phyloP scores from a whole-genome alignment of 2,113 vertebrate species.

The Gobiocypris rarus region DNA sequence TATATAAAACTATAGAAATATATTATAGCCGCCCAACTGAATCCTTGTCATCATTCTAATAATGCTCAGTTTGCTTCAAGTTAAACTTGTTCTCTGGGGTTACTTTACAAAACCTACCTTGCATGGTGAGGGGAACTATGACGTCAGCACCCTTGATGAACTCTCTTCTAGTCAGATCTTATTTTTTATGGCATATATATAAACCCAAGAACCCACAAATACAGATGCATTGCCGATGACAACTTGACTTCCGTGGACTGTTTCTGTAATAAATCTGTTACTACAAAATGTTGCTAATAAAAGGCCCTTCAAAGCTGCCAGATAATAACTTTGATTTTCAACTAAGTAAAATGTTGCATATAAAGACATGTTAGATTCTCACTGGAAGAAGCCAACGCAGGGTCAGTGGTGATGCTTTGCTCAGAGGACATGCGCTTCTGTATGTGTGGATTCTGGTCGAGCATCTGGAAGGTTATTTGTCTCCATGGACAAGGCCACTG shows the following conservation, averaged over 20 bases:
- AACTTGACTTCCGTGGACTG: constrained; percentile 69
- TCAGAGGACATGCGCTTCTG: constrained; percentile 78
- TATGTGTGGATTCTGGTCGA: constrained; percentile 80
- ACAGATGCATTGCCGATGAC: constrained; percentile 75
- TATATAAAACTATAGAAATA: too few relatives aligned
- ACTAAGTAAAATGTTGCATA: neutral
- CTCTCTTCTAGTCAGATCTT: constrained; percentile 72
- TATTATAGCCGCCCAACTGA: too few relatives aligned
- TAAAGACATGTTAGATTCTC: neutral
- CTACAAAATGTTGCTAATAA: neutral
- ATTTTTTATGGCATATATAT: constrained; percentile 70
- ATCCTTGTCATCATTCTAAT: too few relatives aligned
- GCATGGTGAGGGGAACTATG: too few relatives aligned
- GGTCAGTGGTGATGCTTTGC: constrained; percentile 78
- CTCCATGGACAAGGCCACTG: constrained; percentile 79
- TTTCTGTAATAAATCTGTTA: constrained; percentile 68
- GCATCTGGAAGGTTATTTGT: constrained; percentile 68
- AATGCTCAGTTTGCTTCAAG: too few relatives aligned
- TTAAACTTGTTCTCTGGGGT: too few relatives aligned
- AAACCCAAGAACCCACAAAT: constrained; percentile 51
- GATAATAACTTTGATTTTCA: too few relatives aligned
- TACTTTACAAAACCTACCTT: too few relatives aligned
- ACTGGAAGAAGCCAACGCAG: neutral
- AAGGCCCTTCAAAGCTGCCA: too few relatives aligned
- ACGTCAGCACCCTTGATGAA: constrained; percentile 77